These are phyloP conservation scores for Ptilodon capucinus DNA, from an alignment of 2,888 invertebrate species.

Conservation along the genomic window DNA sequence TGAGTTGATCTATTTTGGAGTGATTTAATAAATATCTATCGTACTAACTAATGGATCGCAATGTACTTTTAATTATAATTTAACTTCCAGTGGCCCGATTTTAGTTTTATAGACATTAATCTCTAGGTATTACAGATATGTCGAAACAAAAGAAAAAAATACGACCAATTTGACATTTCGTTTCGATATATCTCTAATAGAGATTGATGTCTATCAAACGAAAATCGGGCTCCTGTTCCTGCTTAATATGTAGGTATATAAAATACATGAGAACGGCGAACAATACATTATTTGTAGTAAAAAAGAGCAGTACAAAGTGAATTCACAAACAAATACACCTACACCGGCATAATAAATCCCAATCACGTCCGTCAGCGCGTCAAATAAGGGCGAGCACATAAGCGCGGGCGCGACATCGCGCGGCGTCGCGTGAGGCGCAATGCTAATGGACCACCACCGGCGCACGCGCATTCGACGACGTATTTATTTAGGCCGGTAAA, in stretches of 20 bases:
- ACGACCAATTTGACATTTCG: too few relatives aligned
- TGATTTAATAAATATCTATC: too few relatives aligned
- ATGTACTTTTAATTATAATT: too few relatives aligned
- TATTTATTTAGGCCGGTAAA: constrained; percentile 18
- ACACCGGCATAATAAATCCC: constrained; percentile 20
- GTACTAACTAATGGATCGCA: too few relatives aligned
- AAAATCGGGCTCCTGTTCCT: too few relatives aligned
- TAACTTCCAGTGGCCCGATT: too few relatives aligned
- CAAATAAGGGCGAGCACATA: constrained; percentile 26
- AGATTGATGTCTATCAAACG: too few relatives aligned
- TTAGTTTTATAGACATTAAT: too few relatives aligned
- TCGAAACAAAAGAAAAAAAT: too few relatives aligned
- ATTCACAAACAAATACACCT: background rate
- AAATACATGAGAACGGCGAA: background rate
- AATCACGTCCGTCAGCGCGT: constrained; percentile 23
- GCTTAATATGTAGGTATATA: background rate
- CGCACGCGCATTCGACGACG: constrained; percentile 19
- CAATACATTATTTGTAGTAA: background rate
- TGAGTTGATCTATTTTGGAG: too few relatives aligned
- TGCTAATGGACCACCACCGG: constrained; percentile 54
- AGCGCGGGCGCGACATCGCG: constrained; percentile 18
- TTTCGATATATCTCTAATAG: too few relatives aligned
- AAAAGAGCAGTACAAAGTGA: background rate
- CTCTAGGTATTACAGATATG: too few relatives aligned
- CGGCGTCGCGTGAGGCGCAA: constrained; percentile 41